Evolutionary conservation across 2,888 invertebrate genomes (phyloP), one percentile per base, ranked within the genome.

Genomic region (Acleris holmiana): DNA sequence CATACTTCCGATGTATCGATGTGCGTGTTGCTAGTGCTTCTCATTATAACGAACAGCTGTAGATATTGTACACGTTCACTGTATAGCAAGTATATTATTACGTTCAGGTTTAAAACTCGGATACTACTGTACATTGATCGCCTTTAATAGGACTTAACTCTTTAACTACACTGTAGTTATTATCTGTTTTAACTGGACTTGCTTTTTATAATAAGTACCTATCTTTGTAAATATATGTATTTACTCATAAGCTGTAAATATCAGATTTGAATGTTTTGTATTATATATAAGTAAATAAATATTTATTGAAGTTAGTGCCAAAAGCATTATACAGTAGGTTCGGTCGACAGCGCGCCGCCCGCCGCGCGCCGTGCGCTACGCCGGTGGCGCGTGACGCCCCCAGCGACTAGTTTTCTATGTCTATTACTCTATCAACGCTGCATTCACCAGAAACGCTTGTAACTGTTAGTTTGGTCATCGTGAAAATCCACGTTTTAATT

Each of bases 291-390:
- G 77, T 82, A 44, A 81, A 84, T 82, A 82, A 81, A 85, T 87
- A 86, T 86, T 83, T 86, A 88, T 89, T 80, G 79, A 89, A 87
- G 86, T 89, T 92, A 91, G 91, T 92, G 91, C 91, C 91, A 92
- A 92, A 87, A 88, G 89, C 88, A 86, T 87, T 84, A 82, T 83
- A 85, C 84, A 83, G 78, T 55, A 55, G 17, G 19, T 55, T 44
- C 41, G 10, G 44, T 82, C 83, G 79, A 83, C 82, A 82, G 78
- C 76, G 78, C 70, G 74, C 71, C 73, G 69, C 75, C 72, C 59
- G 68, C 74, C 29, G 29, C 3, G 29, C 29, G 29, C 29, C 8
- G 23, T 0, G 10, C 10, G n/a, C 10, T 0, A 1, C 4, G 35
- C 35, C 13, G 13, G 35, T 13, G 35, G 35, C 35, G 35, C 35